Conservation (phyloP, 2,113 vertebrate genomes). For the Hippocampus abdominalis region DNA sequence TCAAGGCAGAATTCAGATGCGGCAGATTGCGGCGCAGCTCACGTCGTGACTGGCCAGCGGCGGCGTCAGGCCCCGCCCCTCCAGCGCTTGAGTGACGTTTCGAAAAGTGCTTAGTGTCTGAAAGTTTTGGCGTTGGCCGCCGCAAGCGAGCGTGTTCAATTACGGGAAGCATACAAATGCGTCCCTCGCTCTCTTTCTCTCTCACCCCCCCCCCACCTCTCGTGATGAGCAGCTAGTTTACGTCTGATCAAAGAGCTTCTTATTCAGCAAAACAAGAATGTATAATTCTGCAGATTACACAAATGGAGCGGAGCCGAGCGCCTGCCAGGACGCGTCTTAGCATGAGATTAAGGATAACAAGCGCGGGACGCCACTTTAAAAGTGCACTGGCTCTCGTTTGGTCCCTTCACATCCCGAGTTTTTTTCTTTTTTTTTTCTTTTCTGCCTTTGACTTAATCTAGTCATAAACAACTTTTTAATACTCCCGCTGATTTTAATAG, state of each 20-base stretch:
- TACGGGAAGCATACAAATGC: conserved; percentile 30
- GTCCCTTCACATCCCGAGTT: conserved; percentile 21
- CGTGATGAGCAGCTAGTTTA: conserved; percentile 49
- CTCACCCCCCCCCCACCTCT: conserved; percentile 37
- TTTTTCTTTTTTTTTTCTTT: conserved; percentile 21
- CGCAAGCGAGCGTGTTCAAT: conserved; percentile 8
- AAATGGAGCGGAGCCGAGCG: conserved; percentile 40
- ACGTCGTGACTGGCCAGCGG: neutral
- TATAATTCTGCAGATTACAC: conserved; percentile 60
- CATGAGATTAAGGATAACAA: conserved; percentile 52
- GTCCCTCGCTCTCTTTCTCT: conserved; percentile 36
- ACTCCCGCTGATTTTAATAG: conserved; percentile 48
- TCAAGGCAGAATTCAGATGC: neutral
- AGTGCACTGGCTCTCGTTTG: conserved; percentile 37
- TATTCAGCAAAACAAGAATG: conserved; percentile 69
- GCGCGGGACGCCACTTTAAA: conserved; percentile 44
- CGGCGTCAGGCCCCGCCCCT: too few species aligned
- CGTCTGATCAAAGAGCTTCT: conserved; percentile 66
- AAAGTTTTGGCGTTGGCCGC: neutral
- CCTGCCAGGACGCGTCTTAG: conserved; percentile 36
- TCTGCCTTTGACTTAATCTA: conserved; percentile 43
- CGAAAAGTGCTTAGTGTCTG: conserved; percentile 46
- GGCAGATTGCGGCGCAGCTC: neutral
- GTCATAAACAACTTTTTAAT: conserved; percentile 64
- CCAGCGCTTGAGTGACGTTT: neutral